phyloP scores from a whole-genome alignment of 2,797 vertebrate genomes.

The Leuciscus waleckii region DNA sequence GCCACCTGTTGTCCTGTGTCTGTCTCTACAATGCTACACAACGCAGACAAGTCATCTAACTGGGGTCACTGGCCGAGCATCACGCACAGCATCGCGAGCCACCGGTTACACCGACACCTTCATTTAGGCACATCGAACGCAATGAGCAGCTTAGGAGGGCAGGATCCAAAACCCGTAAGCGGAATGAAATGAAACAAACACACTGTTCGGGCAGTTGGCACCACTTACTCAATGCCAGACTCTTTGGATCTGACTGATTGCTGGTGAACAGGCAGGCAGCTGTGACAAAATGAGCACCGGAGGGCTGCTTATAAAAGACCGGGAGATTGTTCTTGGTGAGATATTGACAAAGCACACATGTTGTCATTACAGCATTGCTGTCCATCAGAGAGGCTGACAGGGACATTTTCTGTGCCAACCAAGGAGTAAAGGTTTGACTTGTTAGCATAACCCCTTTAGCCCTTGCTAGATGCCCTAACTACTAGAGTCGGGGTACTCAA shows the following conservation, averaged over 20 bases:
- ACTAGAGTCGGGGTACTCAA: too few species aligned
- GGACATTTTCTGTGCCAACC: neutral
- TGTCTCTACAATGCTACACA: too few species aligned
- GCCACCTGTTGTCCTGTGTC: too few species aligned
- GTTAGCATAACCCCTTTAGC: neutral
- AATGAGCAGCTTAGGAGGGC: constrained; percentile 25
- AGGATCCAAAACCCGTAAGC: constrained; percentile 30
- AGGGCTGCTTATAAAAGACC: constrained; percentile 9
- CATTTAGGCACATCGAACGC: constrained; percentile 38
- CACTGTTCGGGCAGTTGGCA: neutral
- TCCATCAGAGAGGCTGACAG: neutral
- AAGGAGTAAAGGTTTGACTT: neutral
- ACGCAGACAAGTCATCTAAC: too few species aligned
- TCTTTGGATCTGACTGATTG: constrained; percentile 36
- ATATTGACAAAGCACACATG: constrained; percentile 16
- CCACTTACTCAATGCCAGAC: constrained; percentile 41
- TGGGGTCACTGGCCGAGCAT: too few species aligned
- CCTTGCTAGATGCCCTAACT: too few species aligned
- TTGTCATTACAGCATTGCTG: neutral
- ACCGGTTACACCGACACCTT: constrained; percentile 15
- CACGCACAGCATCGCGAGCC: too few species aligned
- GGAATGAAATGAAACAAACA: constrained; percentile 30
- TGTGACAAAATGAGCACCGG: constrained; percentile 40
- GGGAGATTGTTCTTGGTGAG: constrained; percentile 26
- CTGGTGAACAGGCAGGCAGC: constrained; percentile 32